A percentile compares a stretch with the other conserved stretches of the same genome.
These are phyloP conservation scores for Fopius arisanus DNA, from an alignment of 1,140 invertebrate species.

Conservation along the genomic window DNA sequence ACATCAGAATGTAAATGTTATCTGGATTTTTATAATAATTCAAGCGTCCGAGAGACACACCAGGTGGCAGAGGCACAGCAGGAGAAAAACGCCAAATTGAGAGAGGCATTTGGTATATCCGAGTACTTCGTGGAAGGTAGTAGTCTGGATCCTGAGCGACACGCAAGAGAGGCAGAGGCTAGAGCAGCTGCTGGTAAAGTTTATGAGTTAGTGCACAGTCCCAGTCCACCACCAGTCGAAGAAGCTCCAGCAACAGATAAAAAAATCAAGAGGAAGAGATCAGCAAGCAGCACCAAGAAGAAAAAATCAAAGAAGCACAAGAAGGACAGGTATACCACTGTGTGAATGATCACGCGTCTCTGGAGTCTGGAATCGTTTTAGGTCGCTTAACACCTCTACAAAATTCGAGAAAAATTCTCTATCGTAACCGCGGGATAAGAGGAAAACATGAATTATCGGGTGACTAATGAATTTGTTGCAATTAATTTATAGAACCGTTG, in stretches of 20 bases:
- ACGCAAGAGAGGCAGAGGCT: constrained; percentile 79
- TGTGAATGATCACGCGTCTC: constrained; percentile 44
- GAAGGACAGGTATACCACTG: constrained; percentile 55
- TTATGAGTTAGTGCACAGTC: constrained; percentile 51
- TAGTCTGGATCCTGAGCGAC: constrained; percentile 87
- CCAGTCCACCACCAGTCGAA: constrained; percentile 47
- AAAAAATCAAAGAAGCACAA: constrained; percentile 61
- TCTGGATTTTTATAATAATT: constrained; percentile 44
- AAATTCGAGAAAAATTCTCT: too few species aligned
- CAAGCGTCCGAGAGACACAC: constrained; percentile 92
- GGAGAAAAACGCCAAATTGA: constrained; percentile 91
- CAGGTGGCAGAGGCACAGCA: constrained; percentile 96
- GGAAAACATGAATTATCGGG: too few species aligned
- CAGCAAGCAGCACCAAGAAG: constrained; percentile 53
- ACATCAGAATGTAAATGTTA: too few species aligned
- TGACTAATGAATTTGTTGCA: too few species aligned
- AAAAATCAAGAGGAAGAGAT: constrained; percentile 53
- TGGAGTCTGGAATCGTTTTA: constrained; percentile 51
- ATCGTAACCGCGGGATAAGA: too few species aligned
- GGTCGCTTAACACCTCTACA: neutral
- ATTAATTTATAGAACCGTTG: too few species aligned
- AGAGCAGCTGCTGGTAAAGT: constrained; percentile 43
- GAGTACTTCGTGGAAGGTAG: constrained; percentile 93
- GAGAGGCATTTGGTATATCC: constrained; percentile 94
- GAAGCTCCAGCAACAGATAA: constrained; percentile 44